Evolutionary conservation across 53 echinoderm and acorn worm species (phyloP).

Genomic region (Zoroaster sp.): DNA sequence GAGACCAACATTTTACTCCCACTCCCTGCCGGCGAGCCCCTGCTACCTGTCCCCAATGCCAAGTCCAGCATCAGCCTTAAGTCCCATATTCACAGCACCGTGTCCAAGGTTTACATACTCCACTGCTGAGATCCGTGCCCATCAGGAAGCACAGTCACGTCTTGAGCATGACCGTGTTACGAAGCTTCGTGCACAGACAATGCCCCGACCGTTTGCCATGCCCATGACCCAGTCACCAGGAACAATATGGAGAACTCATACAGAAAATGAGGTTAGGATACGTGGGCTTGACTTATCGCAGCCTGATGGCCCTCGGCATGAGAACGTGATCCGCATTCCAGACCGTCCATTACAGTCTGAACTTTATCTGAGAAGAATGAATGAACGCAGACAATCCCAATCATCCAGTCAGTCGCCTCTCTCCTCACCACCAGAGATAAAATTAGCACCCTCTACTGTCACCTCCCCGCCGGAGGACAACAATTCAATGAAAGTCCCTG

Average conservation of each 20-base stretch:
- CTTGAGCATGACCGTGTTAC: slow-evolving; percentile 92
- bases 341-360: slow-evolving; percentile 88
- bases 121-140: slow-evolving; percentile 86
- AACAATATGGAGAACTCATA: slow-evolving; percentile 84
- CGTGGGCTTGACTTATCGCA: slow-evolving; percentile 72
- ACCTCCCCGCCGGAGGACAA: slow-evolving; percentile 57
- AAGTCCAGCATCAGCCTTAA: slow-evolving; percentile 72
- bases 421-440: slow-evolving; percentile 34
- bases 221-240: slow-evolving; percentile 77
- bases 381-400: slow-evolving; percentile 51
- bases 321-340: slow-evolving; percentile 81
- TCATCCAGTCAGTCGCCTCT: neutral
- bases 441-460: slow-evolving; percentile 38
- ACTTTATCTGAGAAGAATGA: slow-evolving; percentile 88
- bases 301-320: slow-evolving; percentile 24
- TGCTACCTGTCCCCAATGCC: slow-evolving; percentile 84
- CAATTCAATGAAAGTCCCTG: slow-evolving; percentile 29
- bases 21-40: slow-evolving; percentile 95
- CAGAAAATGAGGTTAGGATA: slow-evolving; percentile 83
- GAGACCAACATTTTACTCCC: slow-evolving; percentile 86
- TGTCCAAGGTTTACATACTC: slow-evolving; percentile 91
- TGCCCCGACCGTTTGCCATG: slow-evolving; percentile 64
- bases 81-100: slow-evolving; percentile 75
- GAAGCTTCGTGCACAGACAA: slow-evolving; percentile 74
- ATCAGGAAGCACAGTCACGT: slow-evolving; percentile 80